phyloP scores from a whole-genome alignment of 92 coral and sea anemone species.

The Paramuricea clavata region DNA sequence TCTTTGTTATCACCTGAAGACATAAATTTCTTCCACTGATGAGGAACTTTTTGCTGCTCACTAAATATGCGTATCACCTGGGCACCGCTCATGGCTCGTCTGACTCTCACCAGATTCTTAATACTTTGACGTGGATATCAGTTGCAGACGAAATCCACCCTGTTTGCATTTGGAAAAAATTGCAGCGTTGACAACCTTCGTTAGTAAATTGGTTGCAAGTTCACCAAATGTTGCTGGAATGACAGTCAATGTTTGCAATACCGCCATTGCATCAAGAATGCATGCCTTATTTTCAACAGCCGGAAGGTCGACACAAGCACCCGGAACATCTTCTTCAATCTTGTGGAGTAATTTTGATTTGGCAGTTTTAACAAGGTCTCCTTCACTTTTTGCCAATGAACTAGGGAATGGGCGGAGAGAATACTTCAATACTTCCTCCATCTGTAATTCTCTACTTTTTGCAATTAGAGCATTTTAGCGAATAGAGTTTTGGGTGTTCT shows the following conservation, averaged over 20 bases:
- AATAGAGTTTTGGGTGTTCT: constrained; percentile 24
- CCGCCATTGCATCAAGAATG: constrained; percentile 49
- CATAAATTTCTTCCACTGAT: too few species aligned
- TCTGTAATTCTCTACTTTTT: constrained; percentile 13
- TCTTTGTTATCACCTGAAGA: background rate
- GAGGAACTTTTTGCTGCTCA: constrained; percentile 24
- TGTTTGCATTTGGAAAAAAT: background rate
- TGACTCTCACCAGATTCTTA: constrained; percentile 31
- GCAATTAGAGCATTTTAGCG: constrained; percentile 44
- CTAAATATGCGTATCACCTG: background rate
- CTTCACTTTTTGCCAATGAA: constrained; percentile 14
- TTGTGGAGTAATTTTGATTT: constrained; percentile 12
- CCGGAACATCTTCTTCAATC: constrained; percentile 20
- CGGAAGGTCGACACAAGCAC: background rate
- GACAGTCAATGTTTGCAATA: constrained; percentile 23
- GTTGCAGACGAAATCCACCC: constrained; percentile 28
- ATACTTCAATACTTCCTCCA: background rate
- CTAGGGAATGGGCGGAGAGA: background rate
- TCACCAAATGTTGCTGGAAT: constrained; percentile 10
- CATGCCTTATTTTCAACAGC: constrained; percentile 3
- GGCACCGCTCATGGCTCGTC: too few species aligned
- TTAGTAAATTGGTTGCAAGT: background rate
- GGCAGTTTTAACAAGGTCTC: too few species aligned
- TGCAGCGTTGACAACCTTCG: background rate
- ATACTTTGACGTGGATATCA: too few species aligned